These are phyloP conservation scores for Rhagologus leucostigma DNA, from an alignment of 2,113 vertebrate species.

Conservation along the genomic window DNA sequence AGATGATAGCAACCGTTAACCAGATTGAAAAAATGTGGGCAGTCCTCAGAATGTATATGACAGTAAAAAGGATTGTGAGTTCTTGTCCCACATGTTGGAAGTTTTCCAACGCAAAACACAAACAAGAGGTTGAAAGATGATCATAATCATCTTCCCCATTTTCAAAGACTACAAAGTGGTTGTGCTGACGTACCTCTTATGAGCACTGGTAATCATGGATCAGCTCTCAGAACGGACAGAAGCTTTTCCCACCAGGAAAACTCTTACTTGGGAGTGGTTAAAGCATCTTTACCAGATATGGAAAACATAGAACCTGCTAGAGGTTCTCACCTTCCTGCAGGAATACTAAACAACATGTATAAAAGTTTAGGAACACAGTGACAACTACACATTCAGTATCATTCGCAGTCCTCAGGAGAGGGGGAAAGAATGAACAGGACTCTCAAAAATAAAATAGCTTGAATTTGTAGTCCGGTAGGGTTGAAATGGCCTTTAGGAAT, in stretches of 20 bases:
- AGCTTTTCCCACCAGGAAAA: background rate
- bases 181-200: background rate
- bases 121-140: background rate
- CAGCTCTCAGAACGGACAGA: background rate
- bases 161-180: background rate
- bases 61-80: background rate
- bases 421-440: background rate
- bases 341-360: background rate
- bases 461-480: background rate
- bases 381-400: background rate
- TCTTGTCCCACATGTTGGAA: background rate
- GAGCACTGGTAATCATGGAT: background rate
- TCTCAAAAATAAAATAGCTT: background rate
- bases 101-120: background rate
- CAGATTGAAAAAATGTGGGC: background rate
- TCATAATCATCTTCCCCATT: accelerated
- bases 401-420: background rate
- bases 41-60: background rate
- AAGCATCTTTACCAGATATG: background rate
- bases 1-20: background rate
- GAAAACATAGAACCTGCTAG: background rate
- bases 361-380: background rate
- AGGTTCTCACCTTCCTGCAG: background rate
- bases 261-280: background rate
- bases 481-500: background rate